Evolutionary conservation across 2,113 vertebrate species (phyloP).

Genomic region (Vulpes vulpes): DNA sequence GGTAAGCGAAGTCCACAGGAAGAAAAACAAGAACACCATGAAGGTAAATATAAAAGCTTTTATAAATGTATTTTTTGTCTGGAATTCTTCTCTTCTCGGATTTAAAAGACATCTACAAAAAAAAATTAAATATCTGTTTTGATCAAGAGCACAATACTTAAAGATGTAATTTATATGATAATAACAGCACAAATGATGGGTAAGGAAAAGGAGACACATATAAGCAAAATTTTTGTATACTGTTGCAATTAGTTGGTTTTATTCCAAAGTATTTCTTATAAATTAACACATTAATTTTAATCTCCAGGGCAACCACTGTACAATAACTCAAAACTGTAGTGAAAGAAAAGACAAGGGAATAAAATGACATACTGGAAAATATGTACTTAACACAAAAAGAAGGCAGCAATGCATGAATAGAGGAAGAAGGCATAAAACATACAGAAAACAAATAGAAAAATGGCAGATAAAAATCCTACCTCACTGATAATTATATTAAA

Average conservation of each 20-base stretch:
- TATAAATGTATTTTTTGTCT: neutral
- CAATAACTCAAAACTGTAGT: neutral
- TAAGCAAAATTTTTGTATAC: neutral
- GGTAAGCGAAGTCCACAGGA: neutral
- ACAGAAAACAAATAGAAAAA: neutral
- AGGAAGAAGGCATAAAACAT: neutral
- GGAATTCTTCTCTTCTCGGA: neutral
- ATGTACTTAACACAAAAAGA: neutral
- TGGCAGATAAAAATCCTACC: neutral
- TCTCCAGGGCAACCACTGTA: neutral
- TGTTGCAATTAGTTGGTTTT: neutral
- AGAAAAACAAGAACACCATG: neutral
- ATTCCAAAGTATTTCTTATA: neutral
- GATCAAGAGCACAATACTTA: neutral
- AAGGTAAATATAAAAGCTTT: neutral
- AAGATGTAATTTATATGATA: neutral
- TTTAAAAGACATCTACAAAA: neutral
- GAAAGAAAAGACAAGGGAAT: neutral
- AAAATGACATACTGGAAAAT: neutral
- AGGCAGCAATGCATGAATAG: neutral
- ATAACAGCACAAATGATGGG: neutral
- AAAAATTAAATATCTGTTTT: neutral
- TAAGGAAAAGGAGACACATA: neutral
- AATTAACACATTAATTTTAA: neutral
- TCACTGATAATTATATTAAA: neutral